Evolutionary conservation across 2,797 vertebrate species (phyloP), one percentile per base, ranked within the genome.

Genomic region (Adrianichthys oophorus): DNA sequence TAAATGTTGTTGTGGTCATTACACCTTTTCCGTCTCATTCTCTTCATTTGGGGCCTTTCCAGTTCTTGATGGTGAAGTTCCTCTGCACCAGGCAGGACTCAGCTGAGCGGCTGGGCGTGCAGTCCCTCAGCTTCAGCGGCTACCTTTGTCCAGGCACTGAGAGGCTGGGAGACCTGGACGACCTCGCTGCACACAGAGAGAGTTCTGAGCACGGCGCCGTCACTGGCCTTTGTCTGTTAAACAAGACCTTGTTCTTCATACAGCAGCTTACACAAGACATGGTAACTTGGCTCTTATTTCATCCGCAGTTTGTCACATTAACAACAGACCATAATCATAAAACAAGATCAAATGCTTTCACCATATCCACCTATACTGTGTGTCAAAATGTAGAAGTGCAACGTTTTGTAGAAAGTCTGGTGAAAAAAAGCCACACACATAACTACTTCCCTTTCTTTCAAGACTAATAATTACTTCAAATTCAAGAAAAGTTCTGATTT

Each of bases 21-120:
- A n/a, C 18, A 45, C 6, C 5, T 17, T 15, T 8, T 1, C 17
- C 19, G 16, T 59, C 12, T 67, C 0, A 19, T 42, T 56, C n/a
- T 3, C 54, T 7, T 57, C 1, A 66, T 45, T 52, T 4, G 42
- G 41, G 51, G n/a, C 74, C 56, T 48, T 51, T 17, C 10, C 48
- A 99, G 98, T 98, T 96, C 79, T 59, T 98, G 92, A 99, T 99
- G 98, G 92, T 99, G 42, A 99, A 99, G 82, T 98, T 99, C 92
- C 82, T 99, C 52, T 95, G 96, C 83, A 90, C 95, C 1, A 94
- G 96, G 51, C 95, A 97, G 81, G 96, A 96, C 17, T 91, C 93
- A 0, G 96, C 97, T 0, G 97, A 98, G 65, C 93, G 96, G 1
- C 88, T 98, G 0, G 98, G 97, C 0, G 95, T 99, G 0, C 97